These are phyloP conservation scores for Leptura quadrifasciata DNA, from an alignment of 2,888 invertebrate species.

Conservation along the genomic window DNA sequence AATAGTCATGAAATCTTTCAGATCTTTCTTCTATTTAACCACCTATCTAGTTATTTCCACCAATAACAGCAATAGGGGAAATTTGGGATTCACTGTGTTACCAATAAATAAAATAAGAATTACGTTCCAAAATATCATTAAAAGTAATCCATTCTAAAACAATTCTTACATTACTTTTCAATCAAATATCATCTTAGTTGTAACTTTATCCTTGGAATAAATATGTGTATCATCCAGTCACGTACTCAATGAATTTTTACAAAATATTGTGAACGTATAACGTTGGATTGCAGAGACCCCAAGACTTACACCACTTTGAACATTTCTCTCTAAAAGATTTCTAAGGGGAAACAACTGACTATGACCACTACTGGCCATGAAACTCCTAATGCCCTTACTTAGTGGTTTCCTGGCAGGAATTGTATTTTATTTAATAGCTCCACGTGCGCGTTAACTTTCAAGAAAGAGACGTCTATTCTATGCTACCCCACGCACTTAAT, in stretches of 20 bases:
- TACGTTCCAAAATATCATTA: no score
- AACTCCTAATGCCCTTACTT: constrained; percentile 1
- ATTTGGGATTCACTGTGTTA: no score
- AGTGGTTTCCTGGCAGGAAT: neutral
- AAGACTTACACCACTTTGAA: neutral
- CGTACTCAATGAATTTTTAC: neutral
- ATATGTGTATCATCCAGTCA: neutral
- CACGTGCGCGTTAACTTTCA: neutral
- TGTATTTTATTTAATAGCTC: constrained; percentile 4
- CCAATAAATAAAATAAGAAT: no score
- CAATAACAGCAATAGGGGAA: no score
- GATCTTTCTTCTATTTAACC: no score
- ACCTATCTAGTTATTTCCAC: no score
- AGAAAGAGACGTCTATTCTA: neutral
- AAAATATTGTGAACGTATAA: neutral
- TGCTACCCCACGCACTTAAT: neutral
- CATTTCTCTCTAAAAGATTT: neutral
- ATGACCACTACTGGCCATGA: neutral
- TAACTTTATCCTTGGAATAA: no score
- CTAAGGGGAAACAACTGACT: no score
- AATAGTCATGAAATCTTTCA: no score
- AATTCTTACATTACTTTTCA: no score
- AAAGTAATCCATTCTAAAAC: no score
- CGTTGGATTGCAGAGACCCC: neutral
- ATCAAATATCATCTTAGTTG: no score